Base-by-base conservation (phyloP, 2,113 vertebrate species). In the Tenebrosternarchus preto region DNA sequence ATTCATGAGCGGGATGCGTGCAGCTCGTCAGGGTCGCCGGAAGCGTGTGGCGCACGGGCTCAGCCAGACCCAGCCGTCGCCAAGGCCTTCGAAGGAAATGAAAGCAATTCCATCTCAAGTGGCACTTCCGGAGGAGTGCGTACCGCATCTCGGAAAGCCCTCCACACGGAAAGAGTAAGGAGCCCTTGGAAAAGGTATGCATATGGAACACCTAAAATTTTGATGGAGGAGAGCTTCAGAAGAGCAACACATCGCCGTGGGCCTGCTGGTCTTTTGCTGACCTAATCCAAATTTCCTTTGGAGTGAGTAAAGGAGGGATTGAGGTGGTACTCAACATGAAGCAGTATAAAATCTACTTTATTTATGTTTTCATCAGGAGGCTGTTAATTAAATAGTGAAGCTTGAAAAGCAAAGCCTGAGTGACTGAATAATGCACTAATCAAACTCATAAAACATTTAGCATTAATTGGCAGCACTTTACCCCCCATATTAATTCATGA, bases 1-100 rank as follows among this genome's bases (percentile, higher is more conserved):
- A 83, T 82, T 83, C 72, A 83, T 69, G 69, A 74, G 53, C 66
- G 17, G 46, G 29, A 72, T 83, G 80, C 68, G 77, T 67, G 77
- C 33, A 66, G 46, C 72, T 67, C 24, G 63, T 56, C 57, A 59
- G 69, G 80, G n/a, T n/a, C 6, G 15, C 9, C 75, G 82, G 78
- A 83, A 67, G 53, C 71, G 59, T 70, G 67, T 56, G 73, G 50
- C 72, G 69, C 27, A 22, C 64, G 67, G n/a, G 64, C 33, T 61
- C 24, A 56, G 15, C 36, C 55, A 39, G 73, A 64, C 69, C 43
- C 36, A 19, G 73, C 64, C 33, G 27, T 59, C 16, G 59, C 72
- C 55, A 82, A 77, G n/a, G 22, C 55, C 20, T 68, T 76, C 59
- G 60, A 68, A 76, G 83, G 74, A 77, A 76, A 73, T 61, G 39